Percentiles rank a stretch among this genome's conserved stretches.
These are phyloP conservation scores for Pyralis farinalis DNA, from an alignment of 2,888 invertebrate genomes.

Conservation along the genomic window DNA sequence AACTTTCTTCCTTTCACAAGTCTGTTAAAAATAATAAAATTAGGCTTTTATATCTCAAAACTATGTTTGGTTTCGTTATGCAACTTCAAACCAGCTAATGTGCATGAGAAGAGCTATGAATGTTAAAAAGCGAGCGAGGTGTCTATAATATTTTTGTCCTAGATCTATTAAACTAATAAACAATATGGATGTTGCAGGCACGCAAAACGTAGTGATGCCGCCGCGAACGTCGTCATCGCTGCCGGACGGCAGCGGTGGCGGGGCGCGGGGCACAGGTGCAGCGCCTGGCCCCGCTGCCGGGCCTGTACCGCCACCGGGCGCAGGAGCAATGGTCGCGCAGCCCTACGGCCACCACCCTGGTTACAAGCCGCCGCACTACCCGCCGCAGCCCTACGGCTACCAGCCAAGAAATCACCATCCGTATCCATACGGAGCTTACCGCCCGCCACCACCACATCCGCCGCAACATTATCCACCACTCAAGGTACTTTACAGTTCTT, in stretches of 20 bases:
- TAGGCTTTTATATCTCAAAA: too few species aligned
- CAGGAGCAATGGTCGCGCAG: slow-evolving; percentile 64
- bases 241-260: slow-evolving; percentile 71
- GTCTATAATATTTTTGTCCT: too few species aligned
- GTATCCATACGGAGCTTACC: slow-evolving; percentile 69
- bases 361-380: slow-evolving; percentile 71
- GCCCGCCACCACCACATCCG: slow-evolving; percentile 67
- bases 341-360: slow-evolving; percentile 62
- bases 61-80: too few species aligned
- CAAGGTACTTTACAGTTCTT: slow-evolving; percentile 58
- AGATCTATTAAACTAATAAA: too few species aligned
- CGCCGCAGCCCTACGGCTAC: slow-evolving; percentile 69
- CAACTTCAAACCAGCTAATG: too few species aligned
- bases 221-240: slow-evolving; percentile 94
- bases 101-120: too few species aligned
- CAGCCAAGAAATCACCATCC: slow-evolving; percentile 74
- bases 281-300: slow-evolving; percentile 44
- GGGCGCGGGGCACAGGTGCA: slow-evolving; percentile 45
- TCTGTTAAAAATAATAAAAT: too few species aligned
- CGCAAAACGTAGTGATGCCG: slow-evolving; percentile 97
- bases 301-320: slow-evolving; percentile 44
- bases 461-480: slow-evolving; percentile 68
- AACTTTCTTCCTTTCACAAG: too few species aligned
- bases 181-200: slow-evolving; percentile 77
- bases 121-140: too few species aligned